Conservation (phyloP, 2,888 invertebrate genomes). For the Cerceris rybyensis region DNA sequence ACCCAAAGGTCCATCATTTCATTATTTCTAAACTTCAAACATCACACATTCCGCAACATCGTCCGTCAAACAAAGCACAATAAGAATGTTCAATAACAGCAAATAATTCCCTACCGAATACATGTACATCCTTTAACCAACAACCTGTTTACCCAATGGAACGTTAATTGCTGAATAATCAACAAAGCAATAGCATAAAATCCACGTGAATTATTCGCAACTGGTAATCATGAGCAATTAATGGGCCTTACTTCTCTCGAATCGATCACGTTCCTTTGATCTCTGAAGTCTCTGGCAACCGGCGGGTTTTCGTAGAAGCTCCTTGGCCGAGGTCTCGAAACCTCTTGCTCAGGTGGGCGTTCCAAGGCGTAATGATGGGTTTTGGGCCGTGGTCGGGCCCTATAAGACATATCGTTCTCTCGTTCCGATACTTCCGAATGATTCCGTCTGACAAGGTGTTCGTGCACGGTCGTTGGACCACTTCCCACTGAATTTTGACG, state of each 20-base stretch:
- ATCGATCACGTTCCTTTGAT: conserved; percentile 74
- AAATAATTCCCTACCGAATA: too few relatives aligned
- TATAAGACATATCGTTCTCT: conserved; percentile 73
- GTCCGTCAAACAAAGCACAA: too few relatives aligned
- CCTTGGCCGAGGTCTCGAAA: conserved; percentile 75
- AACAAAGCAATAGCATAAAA: not conserved
- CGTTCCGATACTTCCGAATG: conserved; percentile 73
- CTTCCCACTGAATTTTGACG: conserved; percentile 67
- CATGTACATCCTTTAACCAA: too few relatives aligned
- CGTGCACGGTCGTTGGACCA: conserved; percentile 63
- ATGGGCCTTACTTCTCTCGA: conserved; percentile 68
- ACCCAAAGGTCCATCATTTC: too few relatives aligned
- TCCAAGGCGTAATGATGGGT: conserved; percentile 76
- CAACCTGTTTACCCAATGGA: too few relatives aligned
- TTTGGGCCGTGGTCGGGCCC: conserved; percentile 72
- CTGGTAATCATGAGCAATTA: not conserved
- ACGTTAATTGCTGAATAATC: too few relatives aligned
- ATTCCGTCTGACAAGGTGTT: conserved; percentile 70
- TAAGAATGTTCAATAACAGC: too few relatives aligned
- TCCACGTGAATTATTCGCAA: not conserved
- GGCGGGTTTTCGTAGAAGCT: conserved; percentile 79
- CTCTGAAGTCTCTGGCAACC: conserved; percentile 75
- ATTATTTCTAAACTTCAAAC: too few relatives aligned
- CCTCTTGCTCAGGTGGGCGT: conserved; percentile 72
- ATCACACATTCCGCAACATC: too few relatives aligned